Percentiles rank a stretch among this genome's conserved stretches.
Conservation (phyloP, 1,140 invertebrate species). For the Amphibalanus amphitrite region DNA sequence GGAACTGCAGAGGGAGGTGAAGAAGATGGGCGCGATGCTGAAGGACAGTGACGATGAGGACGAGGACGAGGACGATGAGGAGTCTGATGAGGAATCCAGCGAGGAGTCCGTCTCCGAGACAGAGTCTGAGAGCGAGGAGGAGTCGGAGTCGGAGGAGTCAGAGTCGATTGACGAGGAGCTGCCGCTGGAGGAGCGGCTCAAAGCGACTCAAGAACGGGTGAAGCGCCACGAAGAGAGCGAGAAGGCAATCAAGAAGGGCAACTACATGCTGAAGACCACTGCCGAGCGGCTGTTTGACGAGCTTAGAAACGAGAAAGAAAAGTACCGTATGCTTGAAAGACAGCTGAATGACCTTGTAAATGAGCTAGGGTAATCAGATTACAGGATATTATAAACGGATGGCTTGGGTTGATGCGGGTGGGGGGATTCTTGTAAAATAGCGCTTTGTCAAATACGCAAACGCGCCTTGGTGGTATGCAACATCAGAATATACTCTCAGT, state of each 20-base stretch:
- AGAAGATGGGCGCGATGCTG: not conserved
- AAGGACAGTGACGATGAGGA: not conserved
- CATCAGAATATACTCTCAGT: no score
- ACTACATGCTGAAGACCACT: conserved; percentile 3
- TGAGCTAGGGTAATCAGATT: not conserved
- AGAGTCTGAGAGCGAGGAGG: not conserved
- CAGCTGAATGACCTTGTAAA: not conserved
- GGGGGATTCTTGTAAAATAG: no score
- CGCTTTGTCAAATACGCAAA: no score
- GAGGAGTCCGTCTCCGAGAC: not conserved
- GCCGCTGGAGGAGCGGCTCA: not conserved
- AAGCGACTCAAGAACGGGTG: not conserved
- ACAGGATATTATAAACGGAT: no score
- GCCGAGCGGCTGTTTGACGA: not conserved
- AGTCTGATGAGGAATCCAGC: not conserved
- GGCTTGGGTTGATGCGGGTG: no score
- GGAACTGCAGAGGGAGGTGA: not conserved
- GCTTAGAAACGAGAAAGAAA: not conserved
- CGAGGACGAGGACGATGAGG: not conserved
- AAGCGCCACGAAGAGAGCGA: not conserved
- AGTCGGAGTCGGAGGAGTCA: not conserved
- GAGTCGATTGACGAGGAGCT: not conserved
- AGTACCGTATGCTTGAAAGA: not conserved
- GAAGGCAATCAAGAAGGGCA: conserved; percentile 2
- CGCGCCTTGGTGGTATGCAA: no score